Evolutionary conservation across 2,888 invertebrate species (phyloP), one percentile per base, ranked within the genome.

Genomic region (Sphaeridia pumilis): DNA sequence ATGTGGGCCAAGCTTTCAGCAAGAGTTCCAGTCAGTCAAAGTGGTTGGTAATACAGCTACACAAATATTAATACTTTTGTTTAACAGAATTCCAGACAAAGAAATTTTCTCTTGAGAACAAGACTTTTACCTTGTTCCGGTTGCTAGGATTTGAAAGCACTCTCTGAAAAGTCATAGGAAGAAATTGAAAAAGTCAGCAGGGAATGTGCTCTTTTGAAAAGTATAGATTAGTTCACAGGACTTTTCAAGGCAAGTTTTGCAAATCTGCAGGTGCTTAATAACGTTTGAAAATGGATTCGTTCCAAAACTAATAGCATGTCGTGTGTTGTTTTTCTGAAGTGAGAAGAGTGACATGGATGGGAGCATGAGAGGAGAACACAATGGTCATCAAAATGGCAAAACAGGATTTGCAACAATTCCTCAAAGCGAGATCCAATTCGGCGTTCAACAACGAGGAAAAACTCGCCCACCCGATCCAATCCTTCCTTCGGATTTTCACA

Each of bases 271-370:
- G 36, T 17, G 10, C 20, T 36, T 36, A 7, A 7, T 31, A 31
- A 31, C 12, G 7, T 12, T 31, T 31, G 31, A 12, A 12, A 12
- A 12, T 31, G 31, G 12, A 12, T 38, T 3, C 26, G 31, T 36
- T 44, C 46, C 44, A 22, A 20, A 45, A 52, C 52, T 52, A 52
- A 52, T 52, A 34, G 51, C 46, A 51, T 51, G 45, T 28, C 14
- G 36, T 46, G 34, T 36, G 50, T 46, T 42, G 25, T 55, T 28
- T 50, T 27, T 47, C 46, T 55, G 26, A 27, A 65, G 64, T 54
- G 64, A 65, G 58, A 65, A 65, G 54, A 65, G 64, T 57, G 64
- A 64, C 60, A 58, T 64, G 61, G 63, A 63, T 50, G 63, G 63
- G 45, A 64, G 64, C 54, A 59, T 60, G 52, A 47, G 62, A 41